Evolutionary conservation across 2,113 vertebrate genomes (phyloP).

Genomic region (Hystrix cristata): DNA sequence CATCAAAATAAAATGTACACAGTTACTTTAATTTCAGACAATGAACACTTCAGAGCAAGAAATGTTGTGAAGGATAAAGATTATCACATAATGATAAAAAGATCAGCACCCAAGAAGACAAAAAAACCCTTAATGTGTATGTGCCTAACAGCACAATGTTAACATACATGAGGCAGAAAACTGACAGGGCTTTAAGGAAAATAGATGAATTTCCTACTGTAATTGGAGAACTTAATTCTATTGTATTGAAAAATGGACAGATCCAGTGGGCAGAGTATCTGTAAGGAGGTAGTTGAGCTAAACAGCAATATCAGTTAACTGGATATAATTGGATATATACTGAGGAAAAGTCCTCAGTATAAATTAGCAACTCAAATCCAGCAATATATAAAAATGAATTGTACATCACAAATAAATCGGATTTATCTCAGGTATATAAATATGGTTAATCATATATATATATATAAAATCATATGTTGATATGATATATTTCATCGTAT

Average conservation of each 20-base stretch:
- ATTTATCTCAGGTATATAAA: neutral
- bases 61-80: neutral
- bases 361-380: neutral
- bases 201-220: neutral
- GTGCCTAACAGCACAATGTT: neutral
- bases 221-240: neutral
- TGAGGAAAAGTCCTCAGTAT: neutral
- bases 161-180: neutral
- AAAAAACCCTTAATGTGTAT: neutral
- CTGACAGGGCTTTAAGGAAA: neutral
- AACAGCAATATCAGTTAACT: neutral
- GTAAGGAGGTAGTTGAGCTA: neutral
- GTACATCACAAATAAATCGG: neutral
- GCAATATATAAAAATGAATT: neutral
- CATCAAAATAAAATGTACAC: neutral
- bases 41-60: neutral
- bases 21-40: neutral
- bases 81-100: neutral
- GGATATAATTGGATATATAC: neutral
- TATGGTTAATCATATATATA: neutral
- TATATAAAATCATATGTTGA: too few species aligned
- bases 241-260: neutral
- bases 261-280: neutral
- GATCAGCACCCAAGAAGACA: neutral
- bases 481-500: neutral